phyloP scores from a whole-genome alignment of 2,797 vertebrate genomes.

The Rhynchotus rufescens region DNA sequence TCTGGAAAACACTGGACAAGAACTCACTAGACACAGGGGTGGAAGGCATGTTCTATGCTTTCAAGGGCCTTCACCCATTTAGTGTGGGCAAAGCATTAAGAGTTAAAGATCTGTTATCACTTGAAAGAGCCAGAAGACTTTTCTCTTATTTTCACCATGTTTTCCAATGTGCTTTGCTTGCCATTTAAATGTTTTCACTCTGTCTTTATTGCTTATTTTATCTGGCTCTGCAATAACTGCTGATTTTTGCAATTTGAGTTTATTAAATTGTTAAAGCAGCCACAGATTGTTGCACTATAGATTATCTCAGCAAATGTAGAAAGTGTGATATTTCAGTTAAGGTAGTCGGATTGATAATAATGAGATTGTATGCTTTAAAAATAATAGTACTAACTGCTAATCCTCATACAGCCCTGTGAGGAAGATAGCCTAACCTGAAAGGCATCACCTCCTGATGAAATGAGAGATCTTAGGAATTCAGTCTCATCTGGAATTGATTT shows the following conservation, averaged over 20 bases:
- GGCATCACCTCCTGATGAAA: background rate
- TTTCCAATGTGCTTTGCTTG: background rate
- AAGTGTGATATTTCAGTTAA: conserved; percentile 14
- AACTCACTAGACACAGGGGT: background rate
- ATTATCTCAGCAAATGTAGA: background rate
- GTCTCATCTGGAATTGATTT: background rate
- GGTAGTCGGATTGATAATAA: background rate
- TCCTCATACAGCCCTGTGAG: background rate
- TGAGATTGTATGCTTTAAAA: background rate
- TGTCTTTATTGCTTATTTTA: conserved; percentile 32
- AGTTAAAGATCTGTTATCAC: background rate
- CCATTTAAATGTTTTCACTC: conserved; percentile 18
- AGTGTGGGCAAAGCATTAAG: background rate
- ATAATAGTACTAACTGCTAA: background rate
- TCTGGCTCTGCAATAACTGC: background rate
- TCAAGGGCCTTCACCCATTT: background rate
- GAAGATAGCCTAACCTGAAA: background rate
- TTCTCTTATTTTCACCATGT: background rate
- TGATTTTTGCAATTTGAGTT: conserved; percentile 1
- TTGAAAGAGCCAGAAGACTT: background rate
- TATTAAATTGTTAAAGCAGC: conserved; percentile 8
- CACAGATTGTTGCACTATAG: background rate
- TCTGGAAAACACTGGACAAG: background rate
- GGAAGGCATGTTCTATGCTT: background rate
- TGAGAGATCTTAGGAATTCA: background rate